A percentile compares a stretch with the other conserved stretches of the same genome.
Evolutionary conservation across 1,140 invertebrate species (phyloP).

Genomic region (Acarapis woodi): DNA sequence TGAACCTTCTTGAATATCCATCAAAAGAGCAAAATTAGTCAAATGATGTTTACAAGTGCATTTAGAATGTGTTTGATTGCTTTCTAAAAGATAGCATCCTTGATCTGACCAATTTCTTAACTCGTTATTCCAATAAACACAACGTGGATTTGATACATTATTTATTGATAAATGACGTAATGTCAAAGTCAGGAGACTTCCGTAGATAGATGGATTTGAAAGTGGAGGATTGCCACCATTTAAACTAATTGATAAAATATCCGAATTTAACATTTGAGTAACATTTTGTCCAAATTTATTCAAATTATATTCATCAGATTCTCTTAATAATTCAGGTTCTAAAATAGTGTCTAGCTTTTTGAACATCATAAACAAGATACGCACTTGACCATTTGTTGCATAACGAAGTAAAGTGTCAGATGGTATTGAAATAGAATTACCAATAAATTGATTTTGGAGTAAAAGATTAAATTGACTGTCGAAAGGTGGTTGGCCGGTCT

Average conservation of each 20-base stretch:
- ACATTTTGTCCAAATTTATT: neutral
- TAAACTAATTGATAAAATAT: neutral
- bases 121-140: slow-evolving; percentile 77
- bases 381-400: no score
- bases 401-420: no score
- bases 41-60: slow-evolving; percentile 81
- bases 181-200: slow-evolving; percentile 20
- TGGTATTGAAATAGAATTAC: no score
- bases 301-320: neutral
- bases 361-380: slow-evolving; percentile 1
- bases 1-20: slow-evolving; percentile 23
- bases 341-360: neutral
- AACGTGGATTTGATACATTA: slow-evolving; percentile 66
- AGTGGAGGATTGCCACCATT: neutral
- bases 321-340: neutral
- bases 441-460: no score
- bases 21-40: slow-evolving; percentile 86
- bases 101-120: slow-evolving; percentile 67
- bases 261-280: neutral
- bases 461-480: no score
- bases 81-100: slow-evolving; percentile 48
- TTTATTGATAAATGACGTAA: slow-evolving; percentile 48
- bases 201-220: neutral
- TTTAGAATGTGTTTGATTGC: slow-evolving; percentile 57
- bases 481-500: no score